Evolutionary conservation across 2,888 invertebrate species (phyloP), one percentile per base, ranked within the genome.

Genomic region (Amaurobius ferox): DNA sequence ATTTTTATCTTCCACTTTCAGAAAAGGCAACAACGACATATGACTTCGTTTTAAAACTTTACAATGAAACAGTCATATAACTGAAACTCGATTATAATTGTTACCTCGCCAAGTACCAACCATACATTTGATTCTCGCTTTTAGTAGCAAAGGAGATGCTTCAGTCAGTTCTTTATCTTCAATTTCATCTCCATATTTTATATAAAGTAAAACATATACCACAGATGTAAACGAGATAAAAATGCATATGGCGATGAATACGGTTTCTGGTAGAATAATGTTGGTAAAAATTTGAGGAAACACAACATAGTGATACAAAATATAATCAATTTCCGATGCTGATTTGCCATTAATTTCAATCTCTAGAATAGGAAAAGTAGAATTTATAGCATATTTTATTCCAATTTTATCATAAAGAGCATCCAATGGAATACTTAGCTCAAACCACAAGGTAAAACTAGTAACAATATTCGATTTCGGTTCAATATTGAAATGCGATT

Each of bases 401-500:
- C 11, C 9, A 30, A 28, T 29, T 1, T n/a, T 35, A 30, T 23
- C 32, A 30, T 30, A 1, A 5, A n/a, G 11, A 9, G 16, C n/a
- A 28, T 40, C 28, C 5, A 61, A 9, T n/a, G 6, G 23, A 11
- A 73, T 35, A 48, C 61, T 73, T 23, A 55, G 35, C 35, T 73
- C 61, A 61, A 35, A 73, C 1, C 72, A 19, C 13, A 73, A 23
- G 13, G 26, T 16, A 1, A 61, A 32, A 13, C 61, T 29, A 23
- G 40, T 61, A 9, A 55, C 32, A 2, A 73, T n/a, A 28, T 55
- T 61, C 1, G 72, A 77, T 92, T 96, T 96, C 67, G 97, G 97
- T 90, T 97, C 97, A 0, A 97, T 94, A 90, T 97, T 97, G 76
- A 98, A 94, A 92, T 93, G 96, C 48, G 97, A 94, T 85, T 95